Base-by-base conservation (phyloP, 2,888 invertebrate species). In the Rugalucina vietnamica region DNA sequence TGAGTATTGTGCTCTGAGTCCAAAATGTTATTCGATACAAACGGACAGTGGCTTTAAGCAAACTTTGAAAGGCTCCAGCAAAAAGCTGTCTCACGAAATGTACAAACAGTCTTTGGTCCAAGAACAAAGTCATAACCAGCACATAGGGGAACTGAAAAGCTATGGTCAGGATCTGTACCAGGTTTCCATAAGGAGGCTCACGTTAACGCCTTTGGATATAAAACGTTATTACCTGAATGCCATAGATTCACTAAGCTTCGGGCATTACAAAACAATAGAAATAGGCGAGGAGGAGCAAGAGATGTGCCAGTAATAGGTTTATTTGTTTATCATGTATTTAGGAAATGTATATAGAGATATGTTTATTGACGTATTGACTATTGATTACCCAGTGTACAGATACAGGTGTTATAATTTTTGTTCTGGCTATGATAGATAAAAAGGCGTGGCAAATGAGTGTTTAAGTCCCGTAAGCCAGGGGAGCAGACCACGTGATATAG, bases 1-100 rank as follows among this genome's bases (percentile, higher is more conserved):
- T 12, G 73, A 73, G 32, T 73, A 49, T 18, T 1, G 39, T 14
- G 73, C 49, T 49, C 21, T 73, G 50, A 27, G 27, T 34, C 73
- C 73, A 1, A 73, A 73, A 32, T 73, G 73, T 32, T 73, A 73
- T 27, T 73, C 73, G 8, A 43, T 73, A 50, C 39, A 73, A 49
- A 43, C 73, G 29, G 73, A 73, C 50, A n/a, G 18, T 21, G 73
- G 73, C 1, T 43, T 73, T 21, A 73, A 50, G 49, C 73, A 73
- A 43, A 50, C 73, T 1, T 21, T 27, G 14, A 73, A 73, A 50
- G 73, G 73, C 5, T 43, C 43, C 34, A 21, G 43, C 0, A 73
- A 39, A 18, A 32, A 43, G 49, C 50, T 73, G 2, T n/a, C 24
- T 24, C 73, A 73, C 73, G 73, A 73, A 24, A 18, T 73, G 27